Percentiles rank a stretch among this genome's conserved stretches.
Evolutionary conservation across 2,113 vertebrate genomes (phyloP).

Genomic region (Larimichthys crocea): DNA sequence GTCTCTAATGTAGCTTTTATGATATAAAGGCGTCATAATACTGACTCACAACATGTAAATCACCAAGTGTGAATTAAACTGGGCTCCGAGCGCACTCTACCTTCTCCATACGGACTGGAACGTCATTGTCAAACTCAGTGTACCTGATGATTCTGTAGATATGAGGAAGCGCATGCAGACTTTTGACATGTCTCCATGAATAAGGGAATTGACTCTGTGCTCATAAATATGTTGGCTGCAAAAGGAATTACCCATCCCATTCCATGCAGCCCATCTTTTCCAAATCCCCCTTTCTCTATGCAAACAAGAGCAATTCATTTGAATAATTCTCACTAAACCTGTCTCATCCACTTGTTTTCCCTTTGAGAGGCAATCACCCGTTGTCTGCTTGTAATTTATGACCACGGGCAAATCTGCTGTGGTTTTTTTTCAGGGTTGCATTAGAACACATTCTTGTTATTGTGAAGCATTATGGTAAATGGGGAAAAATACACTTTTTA

Average conservation of each 20-base stretch:
- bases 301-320: slow-evolving; percentile 68
- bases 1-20: slow-evolving; percentile 30
- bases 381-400: slow-evolving; percentile 73
- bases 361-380: slow-evolving; percentile 68
- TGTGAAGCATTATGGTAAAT: slow-evolving; percentile 69
- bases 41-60: slow-evolving; percentile 30
- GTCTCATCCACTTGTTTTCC: slow-evolving; percentile 70
- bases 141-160: slow-evolving; percentile 56
- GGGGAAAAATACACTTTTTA: slow-evolving; percentile 76
- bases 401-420: slow-evolving; percentile 48
- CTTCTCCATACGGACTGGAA: slow-evolving; percentile 42
- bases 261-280: slow-evolving; percentile 28
- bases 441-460: slow-evolving; percentile 71
- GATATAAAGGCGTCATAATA: slow-evolving; percentile 23
- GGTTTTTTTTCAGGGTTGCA: slow-evolving; percentile 48
- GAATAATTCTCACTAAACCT: slow-evolving; percentile 73
- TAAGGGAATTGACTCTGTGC: slow-evolving; percentile 74
- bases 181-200: slow-evolving; percentile 61
- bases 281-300: slow-evolving; percentile 49
- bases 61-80: slow-evolving; percentile 25
- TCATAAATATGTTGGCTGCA: slow-evolving; percentile 71
- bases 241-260: slow-evolving; percentile 64
- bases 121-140: slow-evolving; percentile 67
- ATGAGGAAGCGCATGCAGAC: slow-evolving; percentile 50
- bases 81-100: not conserved